Percentiles rank a stretch among this genome's conserved stretches.
Evolutionary conservation across 2,888 invertebrate genomes (phyloP).

Genomic region (Sinhomidia bicolor): DNA sequence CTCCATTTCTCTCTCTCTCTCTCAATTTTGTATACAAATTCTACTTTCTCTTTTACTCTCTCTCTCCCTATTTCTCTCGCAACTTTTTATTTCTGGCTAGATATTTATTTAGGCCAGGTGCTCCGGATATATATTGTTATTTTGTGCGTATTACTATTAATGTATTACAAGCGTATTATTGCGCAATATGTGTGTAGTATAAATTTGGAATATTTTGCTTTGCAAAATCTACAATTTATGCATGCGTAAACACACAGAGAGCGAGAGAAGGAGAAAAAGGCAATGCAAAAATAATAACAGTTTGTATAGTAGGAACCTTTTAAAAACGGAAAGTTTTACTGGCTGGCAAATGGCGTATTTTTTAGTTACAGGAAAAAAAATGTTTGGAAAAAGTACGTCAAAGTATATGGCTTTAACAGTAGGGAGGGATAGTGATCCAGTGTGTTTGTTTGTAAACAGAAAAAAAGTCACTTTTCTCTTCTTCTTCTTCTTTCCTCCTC

Average conservation of each 20-base stretch:
- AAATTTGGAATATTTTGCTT: background rate
- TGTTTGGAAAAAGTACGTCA: background rate
- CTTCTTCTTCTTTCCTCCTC: background rate
- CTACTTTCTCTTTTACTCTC: too few species aligned
- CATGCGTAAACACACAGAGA: slow-evolving; percentile 7
- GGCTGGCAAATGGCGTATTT: slow-evolving; percentile 9
- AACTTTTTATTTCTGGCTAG: background rate
- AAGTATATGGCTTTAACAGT: background rate
- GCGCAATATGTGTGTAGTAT: background rate
- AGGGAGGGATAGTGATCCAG: background rate
- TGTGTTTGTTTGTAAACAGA: slow-evolving; percentile 23
- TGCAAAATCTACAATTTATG: background rate
- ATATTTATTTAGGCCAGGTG: background rate
- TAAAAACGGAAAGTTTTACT: background rate
- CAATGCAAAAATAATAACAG: background rate
- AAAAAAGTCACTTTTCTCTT: slow-evolving; percentile 18
- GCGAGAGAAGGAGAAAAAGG: background rate
- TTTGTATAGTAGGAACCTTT: too few species aligned
- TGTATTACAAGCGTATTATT: background rate
- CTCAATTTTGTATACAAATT: too few species aligned
- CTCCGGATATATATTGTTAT: background rate
- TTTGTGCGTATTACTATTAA: background rate
- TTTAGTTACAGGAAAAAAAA: too few species aligned
- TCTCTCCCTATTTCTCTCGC: too few species aligned
- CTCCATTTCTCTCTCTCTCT: background rate